A percentile compares a stretch with the other conserved stretches of the same genome.
These are phyloP conservation scores for Anguilla rostrata DNA, from an alignment of 2,113 vertebrate species.

Conservation along the genomic window DNA sequence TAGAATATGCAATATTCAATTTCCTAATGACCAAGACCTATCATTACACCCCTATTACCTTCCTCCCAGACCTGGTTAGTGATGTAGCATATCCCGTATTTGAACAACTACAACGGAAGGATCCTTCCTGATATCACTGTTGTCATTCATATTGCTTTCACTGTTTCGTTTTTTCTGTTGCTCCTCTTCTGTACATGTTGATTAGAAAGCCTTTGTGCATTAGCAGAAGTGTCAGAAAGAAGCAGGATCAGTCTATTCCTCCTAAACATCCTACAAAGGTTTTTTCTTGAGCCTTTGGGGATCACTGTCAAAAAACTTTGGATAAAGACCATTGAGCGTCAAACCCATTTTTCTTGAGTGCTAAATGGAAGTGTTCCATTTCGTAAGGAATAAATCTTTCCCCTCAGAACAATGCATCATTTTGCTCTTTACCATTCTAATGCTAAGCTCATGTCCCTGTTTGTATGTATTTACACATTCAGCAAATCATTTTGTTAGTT, in stretches of 20 bases:
- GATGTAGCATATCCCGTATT: background rate
- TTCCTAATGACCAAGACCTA: too few species aligned
- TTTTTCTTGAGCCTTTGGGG: background rate
- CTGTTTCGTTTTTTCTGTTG: background rate
- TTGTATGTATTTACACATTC: background rate
- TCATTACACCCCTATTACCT: too few species aligned
- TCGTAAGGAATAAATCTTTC: background rate
- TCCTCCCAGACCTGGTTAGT: background rate
- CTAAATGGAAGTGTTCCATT: background rate
- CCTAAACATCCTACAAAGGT: background rate
- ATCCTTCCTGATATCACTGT: background rate
- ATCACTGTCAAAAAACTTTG: background rate
- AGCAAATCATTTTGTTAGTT: background rate
- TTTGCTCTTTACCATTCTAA: slow-evolving; percentile 1
- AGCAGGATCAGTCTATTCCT: background rate
- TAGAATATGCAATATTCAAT: too few species aligned
- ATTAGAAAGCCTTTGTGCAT: background rate
- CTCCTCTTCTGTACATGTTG: background rate
- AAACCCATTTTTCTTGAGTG: background rate
- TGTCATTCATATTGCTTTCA: background rate
- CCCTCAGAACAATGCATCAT: background rate
- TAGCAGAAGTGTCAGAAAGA: background rate
- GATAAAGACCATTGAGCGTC: background rate
- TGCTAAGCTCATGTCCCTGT: background rate
- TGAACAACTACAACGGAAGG: background rate